phyloP scores from a whole-genome alignment of 2,113 vertebrate genomes.

The Diglossa brunneiventris region DNA sequence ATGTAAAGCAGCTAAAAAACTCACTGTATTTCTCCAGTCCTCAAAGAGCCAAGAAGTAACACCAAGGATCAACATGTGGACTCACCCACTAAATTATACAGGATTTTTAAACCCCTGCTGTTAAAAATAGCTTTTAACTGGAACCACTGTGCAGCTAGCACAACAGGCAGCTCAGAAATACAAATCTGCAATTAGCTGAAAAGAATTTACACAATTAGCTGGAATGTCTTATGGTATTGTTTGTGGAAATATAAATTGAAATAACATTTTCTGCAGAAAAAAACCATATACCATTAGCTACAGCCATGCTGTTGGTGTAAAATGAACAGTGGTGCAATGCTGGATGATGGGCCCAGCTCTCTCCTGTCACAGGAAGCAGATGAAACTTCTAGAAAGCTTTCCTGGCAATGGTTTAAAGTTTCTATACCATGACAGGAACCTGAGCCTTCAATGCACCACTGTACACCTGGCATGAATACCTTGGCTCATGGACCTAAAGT shows the following conservation, averaged over 20 bases:
- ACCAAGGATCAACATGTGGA: neutral
- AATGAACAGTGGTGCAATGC: neutral
- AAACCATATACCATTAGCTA: neutral
- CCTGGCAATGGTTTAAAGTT: neutral
- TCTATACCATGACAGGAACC: accelerated
- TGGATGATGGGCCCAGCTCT: neutral
- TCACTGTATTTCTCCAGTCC: neutral
- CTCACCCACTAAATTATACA: neutral
- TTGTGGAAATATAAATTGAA: neutral
- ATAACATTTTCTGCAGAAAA: neutral
- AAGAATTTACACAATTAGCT: neutral
- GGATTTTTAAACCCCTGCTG: neutral
- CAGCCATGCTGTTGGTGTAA: neutral
- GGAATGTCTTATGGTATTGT: neutral
- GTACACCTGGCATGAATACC: accelerated
- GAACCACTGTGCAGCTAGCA: neutral
- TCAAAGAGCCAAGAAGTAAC: neutral
- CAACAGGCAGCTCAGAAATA: neutral
- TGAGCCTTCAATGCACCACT: neutral
- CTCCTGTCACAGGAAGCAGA: neutral
- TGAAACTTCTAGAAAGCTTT: neutral
- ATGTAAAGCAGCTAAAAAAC: neutral
- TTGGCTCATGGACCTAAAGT: accelerated
- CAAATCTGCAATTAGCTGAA: neutral
- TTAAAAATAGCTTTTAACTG: neutral